Evolutionary conservation across 2,888 invertebrate genomes (phyloP).

Genomic region (Pyrrhia umbra): DNA sequence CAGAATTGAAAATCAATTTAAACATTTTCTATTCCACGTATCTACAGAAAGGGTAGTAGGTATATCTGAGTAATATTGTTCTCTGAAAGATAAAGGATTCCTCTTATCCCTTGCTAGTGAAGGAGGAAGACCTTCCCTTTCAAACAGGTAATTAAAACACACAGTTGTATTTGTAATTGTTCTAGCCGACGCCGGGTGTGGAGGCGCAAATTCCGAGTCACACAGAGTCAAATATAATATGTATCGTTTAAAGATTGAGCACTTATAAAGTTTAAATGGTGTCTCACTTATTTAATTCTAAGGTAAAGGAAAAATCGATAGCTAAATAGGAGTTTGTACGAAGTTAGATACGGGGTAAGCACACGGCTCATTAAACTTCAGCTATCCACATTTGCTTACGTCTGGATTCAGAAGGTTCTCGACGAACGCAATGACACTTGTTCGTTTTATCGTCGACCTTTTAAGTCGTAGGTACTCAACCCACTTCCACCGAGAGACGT

Average conservation of each 20-base stretch:
- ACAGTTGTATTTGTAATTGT: conserved; percentile 53
- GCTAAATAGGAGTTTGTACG: conserved; percentile 72
- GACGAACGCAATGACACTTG: conserved; percentile 79
- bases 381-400: conserved; percentile 82
- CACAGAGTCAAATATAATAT: conserved; percentile 46
- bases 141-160: conserved; percentile 59
- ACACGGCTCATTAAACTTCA: conserved; percentile 83
- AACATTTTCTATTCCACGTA: conserved; percentile 31
- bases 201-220: background rate
- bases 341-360: conserved; percentile 75
- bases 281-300: conserved; percentile 72
- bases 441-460: conserved; percentile 81
- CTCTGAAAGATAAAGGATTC: conserved; percentile 46
- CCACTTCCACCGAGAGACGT: conserved; percentile 64
- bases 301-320: conserved; percentile 72
- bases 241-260: conserved; percentile 56
- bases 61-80: conserved; percentile 19
- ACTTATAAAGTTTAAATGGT: conserved; percentile 64
- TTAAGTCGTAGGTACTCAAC: conserved; percentile 71
- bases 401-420: conserved; percentile 74
- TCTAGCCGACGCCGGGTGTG: conserved; percentile 10
- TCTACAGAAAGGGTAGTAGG: conserved; percentile 12
- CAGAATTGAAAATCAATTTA: conserved; percentile 46
- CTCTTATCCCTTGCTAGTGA: conserved; percentile 37
- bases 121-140: conserved; percentile 31